Evolutionary conservation across 2,888 invertebrate species (phyloP).

Genomic region (Lobophora halterata): DNA sequence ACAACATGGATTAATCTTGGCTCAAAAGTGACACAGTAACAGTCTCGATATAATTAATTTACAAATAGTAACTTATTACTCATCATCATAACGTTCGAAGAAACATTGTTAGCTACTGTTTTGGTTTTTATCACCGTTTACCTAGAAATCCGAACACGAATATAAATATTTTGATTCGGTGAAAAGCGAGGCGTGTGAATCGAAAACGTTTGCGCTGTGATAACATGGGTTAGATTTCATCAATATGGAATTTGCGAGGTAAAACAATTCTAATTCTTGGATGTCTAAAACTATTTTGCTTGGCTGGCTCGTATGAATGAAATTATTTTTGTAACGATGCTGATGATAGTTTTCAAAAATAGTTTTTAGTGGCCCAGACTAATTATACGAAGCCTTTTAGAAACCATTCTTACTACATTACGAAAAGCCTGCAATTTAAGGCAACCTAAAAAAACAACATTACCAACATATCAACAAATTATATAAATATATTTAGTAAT

Average conservation of each 20-base stretch:
- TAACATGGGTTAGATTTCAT: constrained; percentile 10
- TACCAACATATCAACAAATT: too few relatives aligned
- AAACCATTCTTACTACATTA: constrained; percentile 27
- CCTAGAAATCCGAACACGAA: constrained; percentile 10
- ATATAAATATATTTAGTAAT: too few relatives aligned
- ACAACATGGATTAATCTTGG: constrained; percentile 16
- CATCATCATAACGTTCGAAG: constrained; percentile 22
- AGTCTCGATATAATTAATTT: constrained; percentile 11
- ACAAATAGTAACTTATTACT: constrained; percentile 20
- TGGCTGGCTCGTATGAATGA: too few relatives aligned
- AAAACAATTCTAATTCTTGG: not conserved
- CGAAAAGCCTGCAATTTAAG: constrained; percentile 41
- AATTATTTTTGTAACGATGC: too few relatives aligned
- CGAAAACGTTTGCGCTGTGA: constrained; percentile 4
- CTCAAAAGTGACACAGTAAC: constrained; percentile 19
- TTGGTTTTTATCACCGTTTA: constrained; percentile 25
- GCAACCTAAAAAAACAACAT: too few relatives aligned
- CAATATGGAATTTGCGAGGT: not conserved
- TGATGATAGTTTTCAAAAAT: too few relatives aligned
- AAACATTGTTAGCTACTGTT: constrained; percentile 23
- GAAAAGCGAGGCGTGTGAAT: constrained; percentile 15
- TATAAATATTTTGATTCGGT: constrained; percentile 28
- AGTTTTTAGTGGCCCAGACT: not conserved
- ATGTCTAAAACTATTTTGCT: not conserved
- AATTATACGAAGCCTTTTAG: constrained; percentile 16